Evolutionary conservation across 2,113 vertebrate species (phyloP).

Genomic region (Pan troglodytes): NHGRI_mPanTro3-v2.1_pri NC_072421.2:116250001-116250500

Average conservation of each 20-base stretch:
- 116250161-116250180: constrained; percentile 9
- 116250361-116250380: not conserved
- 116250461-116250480: constrained; percentile 71
- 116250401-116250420: constrained; percentile 35
- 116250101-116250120: constrained; percentile 11
- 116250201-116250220: not conserved
- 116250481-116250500: constrained; percentile 78
- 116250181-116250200: not conserved
- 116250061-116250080: not conserved
- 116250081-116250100: constrained; percentile 39
- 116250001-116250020: not conserved
- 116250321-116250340: not conserved
- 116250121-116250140: not conserved
- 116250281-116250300: not conserved
- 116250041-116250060: not conserved
- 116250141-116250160: constrained; percentile 3
- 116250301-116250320: not conserved
- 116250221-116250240: not conserved
- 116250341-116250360: not conserved
- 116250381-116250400: not conserved
- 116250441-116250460: constrained; percentile 75
- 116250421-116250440: constrained; percentile 75
- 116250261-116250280: not conserved
- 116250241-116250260: not conserved
- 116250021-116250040: constrained; percentile 5